These are phyloP conservation scores for Numida meleagris DNA, from an alignment of 2,113 vertebrate genomes.

Conservation along the genomic window DNA sequence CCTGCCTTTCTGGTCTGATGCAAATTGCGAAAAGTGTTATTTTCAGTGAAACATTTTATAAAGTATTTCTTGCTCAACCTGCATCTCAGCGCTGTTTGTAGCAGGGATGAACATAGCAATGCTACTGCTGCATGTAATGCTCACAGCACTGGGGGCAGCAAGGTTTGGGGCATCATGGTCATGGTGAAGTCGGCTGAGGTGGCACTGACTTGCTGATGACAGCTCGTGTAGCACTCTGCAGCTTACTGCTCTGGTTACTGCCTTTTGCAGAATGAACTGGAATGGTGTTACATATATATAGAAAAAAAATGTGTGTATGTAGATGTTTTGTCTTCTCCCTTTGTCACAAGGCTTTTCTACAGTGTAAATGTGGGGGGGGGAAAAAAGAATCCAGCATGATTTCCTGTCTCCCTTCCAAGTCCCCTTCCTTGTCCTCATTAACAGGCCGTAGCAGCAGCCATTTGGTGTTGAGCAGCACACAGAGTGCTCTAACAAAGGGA, in stretches of 20 bases:
- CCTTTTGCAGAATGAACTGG: background rate
- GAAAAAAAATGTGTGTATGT: rapidly evolving
- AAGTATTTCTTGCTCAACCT: background rate
- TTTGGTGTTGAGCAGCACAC: background rate
- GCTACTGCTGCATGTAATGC: background rate
- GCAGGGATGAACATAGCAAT: no score
- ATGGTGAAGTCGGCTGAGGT: background rate
- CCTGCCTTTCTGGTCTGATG: background rate
- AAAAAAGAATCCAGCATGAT: background rate
- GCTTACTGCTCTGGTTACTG: slow-evolving; percentile 28
- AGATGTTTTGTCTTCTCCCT: background rate
- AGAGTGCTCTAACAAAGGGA: background rate
- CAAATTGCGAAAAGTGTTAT: background rate
- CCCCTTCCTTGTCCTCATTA: background rate
- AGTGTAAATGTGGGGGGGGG: background rate
- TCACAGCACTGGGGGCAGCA: background rate
- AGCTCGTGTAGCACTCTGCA: background rate
- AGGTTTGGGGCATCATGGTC: background rate
- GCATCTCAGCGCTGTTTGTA: background rate
- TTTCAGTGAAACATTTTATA: background rate
- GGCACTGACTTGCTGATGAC: background rate
- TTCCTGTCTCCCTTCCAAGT: background rate
- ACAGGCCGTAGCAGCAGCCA: background rate
- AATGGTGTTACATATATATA: background rate
- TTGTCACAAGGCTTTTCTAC: background rate